Percentiles rank a stretch among this genome's conserved stretches.
phyloP scores from a whole-genome alignment of 53 echinoderm and acorn worm genomes.

The Mesocentrotus franciscanus region DNA sequence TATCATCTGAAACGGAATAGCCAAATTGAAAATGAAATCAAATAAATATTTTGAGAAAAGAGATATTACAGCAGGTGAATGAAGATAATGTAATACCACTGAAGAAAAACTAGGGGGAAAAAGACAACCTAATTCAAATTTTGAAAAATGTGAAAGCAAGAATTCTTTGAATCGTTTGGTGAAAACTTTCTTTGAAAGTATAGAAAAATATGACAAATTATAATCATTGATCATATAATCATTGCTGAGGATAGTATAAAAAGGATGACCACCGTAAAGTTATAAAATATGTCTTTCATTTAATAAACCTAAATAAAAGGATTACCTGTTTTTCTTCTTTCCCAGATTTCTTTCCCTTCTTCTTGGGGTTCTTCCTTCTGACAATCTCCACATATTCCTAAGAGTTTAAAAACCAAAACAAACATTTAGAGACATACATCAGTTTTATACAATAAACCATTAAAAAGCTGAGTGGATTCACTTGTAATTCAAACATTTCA shows the following conservation, averaged over 20 bases:
- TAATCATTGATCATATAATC: too few relatives aligned
- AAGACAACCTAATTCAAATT: not conserved
- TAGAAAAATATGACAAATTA: not conserved
- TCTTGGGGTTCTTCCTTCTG: conserved; percentile 26
- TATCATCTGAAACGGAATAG: not conserved
- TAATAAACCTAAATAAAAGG: not conserved
- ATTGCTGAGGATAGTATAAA: not conserved
- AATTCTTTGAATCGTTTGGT: not conserved
- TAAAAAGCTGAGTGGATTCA: not conserved
- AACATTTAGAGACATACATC: not conserved
- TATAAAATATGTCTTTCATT: not conserved
- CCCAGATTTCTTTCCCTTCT: conserved; percentile 66
- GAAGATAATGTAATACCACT: not conserved
- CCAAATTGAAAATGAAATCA: not conserved
- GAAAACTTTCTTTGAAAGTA: not conserved
- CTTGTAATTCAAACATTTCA: too few relatives aligned
- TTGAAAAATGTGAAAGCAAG: not conserved
- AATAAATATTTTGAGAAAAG: not conserved
- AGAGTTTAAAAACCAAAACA: not conserved
- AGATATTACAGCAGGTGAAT: not conserved
- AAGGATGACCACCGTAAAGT: not conserved
- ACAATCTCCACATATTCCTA: conserved; percentile 71
- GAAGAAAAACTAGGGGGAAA: not conserved
- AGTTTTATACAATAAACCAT: not conserved
- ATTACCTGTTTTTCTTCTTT: conserved; percentile 66